Conservation (phyloP, 2,888 invertebrate genomes). For the Mythimna lalbum region DNA sequence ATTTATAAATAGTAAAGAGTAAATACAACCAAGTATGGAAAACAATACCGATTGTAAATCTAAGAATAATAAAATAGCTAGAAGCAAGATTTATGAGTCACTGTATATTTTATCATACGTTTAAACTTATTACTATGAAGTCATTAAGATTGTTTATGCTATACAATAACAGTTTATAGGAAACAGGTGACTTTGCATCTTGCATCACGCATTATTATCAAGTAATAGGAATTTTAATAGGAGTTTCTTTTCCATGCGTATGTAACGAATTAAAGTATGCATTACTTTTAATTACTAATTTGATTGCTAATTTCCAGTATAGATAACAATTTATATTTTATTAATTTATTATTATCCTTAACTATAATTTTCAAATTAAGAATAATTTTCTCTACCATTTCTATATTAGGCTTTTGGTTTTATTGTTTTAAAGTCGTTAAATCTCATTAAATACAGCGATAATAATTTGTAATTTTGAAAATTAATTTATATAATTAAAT, state of each 20-base stretch:
- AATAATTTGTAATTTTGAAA: not conserved
- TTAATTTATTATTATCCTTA: not conserved
- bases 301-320: not conserved
- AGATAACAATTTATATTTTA: not conserved
- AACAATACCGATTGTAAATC: slow-evolving; percentile 33
- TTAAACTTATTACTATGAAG: slow-evolving; percentile 34
- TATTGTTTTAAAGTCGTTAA: not conserved
- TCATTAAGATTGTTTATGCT: slow-evolving; percentile 39
- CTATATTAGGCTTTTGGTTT: too few species aligned
- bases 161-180: slow-evolving; percentile 19
- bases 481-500: not conserved
- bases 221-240: slow-evolving; percentile 20
- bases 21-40: slow-evolving; percentile 18
- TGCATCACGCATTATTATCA: slow-evolving; percentile 28
- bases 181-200: slow-evolving; percentile 30
- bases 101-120: slow-evolving; percentile 51
- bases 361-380: not conserved
- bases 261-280: not conserved
- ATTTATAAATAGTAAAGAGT: not conserved
- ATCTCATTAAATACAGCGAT: not conserved
- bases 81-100: slow-evolving; percentile 46
- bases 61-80: slow-evolving; percentile 27
- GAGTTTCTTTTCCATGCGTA: slow-evolving; percentile 9
- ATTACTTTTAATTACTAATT: not conserved
- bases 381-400: too few species aligned